These are phyloP conservation scores for Colostygia pectinataria DNA, from an alignment of 2,888 invertebrate genomes.

Conservation along the genomic window DNA sequence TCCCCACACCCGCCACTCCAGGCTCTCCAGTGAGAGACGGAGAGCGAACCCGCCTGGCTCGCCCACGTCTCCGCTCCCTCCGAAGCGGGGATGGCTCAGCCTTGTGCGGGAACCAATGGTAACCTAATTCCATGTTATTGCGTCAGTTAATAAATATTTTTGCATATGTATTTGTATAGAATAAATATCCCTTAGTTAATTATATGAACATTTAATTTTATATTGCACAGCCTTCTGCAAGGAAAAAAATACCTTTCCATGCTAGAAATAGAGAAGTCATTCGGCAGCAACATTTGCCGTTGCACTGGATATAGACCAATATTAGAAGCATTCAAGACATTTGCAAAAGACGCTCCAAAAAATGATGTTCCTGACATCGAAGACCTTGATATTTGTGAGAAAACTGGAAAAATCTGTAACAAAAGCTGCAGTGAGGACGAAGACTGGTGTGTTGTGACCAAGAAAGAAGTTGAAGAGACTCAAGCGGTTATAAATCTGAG, in stretches of 20 bases:
- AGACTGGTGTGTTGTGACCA: slow-evolving; percentile 55
- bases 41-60: no score
- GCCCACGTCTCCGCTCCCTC: no score
- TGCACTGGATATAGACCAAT: slow-evolving; percentile 88
- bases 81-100: no score
- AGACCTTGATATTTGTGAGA: slow-evolving; percentile 46
- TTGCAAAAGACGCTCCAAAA: slow-evolving; percentile 71
- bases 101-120: no score
- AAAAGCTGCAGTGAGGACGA: slow-evolving; percentile 36
- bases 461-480: slow-evolving; percentile 37
- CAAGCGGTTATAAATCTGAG: slow-evolving; percentile 43
- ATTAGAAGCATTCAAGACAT: slow-evolving; percentile 84
- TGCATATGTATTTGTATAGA: no score
- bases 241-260: slow-evolving; percentile 71
- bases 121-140: no score
- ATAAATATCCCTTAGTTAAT: no score
- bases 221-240: slow-evolving; percentile 68
- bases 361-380: slow-evolving; percentile 50
- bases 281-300: slow-evolving; percentile 89
- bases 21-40: no score
- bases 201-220: no score
- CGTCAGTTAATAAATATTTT: no score
- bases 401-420: slow-evolving; percentile 35
- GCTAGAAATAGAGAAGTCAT: slow-evolving; percentile 86
- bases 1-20: no score